Percentiles rank a stretch among this genome's conserved stretches.
phyloP scores from a whole-genome alignment of 2,888 invertebrate species.

The Abrostola triplasia region DNA sequence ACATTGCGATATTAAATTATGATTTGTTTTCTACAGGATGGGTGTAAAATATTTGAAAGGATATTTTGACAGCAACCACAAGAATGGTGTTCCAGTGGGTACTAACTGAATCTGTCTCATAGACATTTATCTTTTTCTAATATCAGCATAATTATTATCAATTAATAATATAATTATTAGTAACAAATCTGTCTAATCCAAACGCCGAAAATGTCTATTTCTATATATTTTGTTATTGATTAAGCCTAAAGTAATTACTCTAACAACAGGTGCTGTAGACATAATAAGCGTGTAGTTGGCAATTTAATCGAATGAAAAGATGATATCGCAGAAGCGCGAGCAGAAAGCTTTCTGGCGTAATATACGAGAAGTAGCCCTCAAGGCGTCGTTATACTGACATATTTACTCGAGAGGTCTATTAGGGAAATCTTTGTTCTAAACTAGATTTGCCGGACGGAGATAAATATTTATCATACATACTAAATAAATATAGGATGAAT shows the following conservation, averaged over 20 bases:
- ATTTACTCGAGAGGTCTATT: constrained; percentile 46
- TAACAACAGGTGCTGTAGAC: constrained; percentile 31
- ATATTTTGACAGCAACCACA: too few relatives aligned
- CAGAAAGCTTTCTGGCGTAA: constrained; percentile 16
- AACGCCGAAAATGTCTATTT: neutral
- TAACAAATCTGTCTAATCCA: too few relatives aligned
- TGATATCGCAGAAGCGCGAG: constrained; percentile 17
- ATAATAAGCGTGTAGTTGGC: constrained; percentile 19
- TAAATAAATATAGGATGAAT: constrained; percentile 12
- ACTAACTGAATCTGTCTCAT: too few relatives aligned
- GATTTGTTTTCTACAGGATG: neutral
- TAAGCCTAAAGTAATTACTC: constrained; percentile 28
- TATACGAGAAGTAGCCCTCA: constrained; percentile 11
- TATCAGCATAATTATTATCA: too few relatives aligned
- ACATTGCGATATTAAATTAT: neutral
- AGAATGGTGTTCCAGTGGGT: too few relatives aligned
- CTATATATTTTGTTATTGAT: constrained; percentile 24
- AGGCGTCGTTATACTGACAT: constrained; percentile 31
- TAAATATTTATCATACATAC: constrained; percentile 13
- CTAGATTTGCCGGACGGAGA: constrained; percentile 24
- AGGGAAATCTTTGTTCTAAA: constrained; percentile 41
- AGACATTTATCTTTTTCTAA: too few relatives aligned
- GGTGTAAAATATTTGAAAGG: too few relatives aligned
- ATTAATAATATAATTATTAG: too few relatives aligned
- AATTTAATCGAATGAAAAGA: constrained; percentile 39